Evolutionary conservation across 2,888 invertebrate genomes (phyloP), one percentile per base, ranked within the genome.

Genomic region (Allolobophora icterica): DNA sequence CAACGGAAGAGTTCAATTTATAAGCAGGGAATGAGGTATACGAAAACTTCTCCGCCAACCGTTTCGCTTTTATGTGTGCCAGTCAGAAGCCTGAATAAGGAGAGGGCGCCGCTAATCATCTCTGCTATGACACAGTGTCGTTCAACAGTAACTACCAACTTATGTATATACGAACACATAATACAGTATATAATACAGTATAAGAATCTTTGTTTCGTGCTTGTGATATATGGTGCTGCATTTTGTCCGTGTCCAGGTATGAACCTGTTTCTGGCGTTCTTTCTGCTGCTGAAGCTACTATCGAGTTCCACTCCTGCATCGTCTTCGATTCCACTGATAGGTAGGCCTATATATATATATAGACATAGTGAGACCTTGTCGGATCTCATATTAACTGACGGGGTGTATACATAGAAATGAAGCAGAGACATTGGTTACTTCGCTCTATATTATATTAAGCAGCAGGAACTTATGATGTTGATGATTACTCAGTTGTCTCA

Each of bases 261-360:
- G 93, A 94, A 94, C 92, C 92, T 94, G 33, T 94, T 94, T 90
- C 93, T 93, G 92, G 94, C 93, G 89, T 94, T 94, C 91, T 94
- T 94, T 92, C 92, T 94, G 38, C 91, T 94, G 34, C 92, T 94
- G 30, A 92, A 94, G 35, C 92, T 94, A 8, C 91, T 94, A 45
- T 93, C 94, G 38, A 93, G 93, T 89, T 93, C 93, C 21, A 94
- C 94, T n/a, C 93, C 94, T 5, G 94, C 93, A 45, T 93, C 94
- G 34, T 93, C 92, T 30, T 92, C 93, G 89, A 93, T 94, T 89
- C 94, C 94, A 87, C 93, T 94, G 89, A 94, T 94, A 91, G 94
- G 94, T 94, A 21, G n/a, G 71, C 38, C 38, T 8, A 45, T 45
- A 45, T n/a, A n/a, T n/a, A n/a, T n/a, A n/a, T n/a, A n/a, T n/a